Evolutionary conservation across 2,888 invertebrate genomes (phyloP).

Genomic region (Lathronympha strigana): DNA sequence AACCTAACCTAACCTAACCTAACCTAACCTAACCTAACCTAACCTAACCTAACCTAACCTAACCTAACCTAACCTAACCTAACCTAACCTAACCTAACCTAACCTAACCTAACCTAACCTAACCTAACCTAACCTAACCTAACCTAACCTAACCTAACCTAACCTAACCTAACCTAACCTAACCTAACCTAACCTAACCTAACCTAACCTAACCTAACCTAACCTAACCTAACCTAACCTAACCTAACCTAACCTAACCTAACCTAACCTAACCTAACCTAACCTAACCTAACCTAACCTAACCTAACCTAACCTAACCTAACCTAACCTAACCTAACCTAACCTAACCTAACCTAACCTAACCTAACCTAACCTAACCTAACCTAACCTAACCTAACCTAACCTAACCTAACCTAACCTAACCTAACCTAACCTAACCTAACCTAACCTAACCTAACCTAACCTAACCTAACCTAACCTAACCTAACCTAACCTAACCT

Average conservation of each 20-base stretch:
- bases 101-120: conserved; percentile 21
- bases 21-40: conserved; percentile 22
- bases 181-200: conserved; percentile 21
- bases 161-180: conserved; percentile 21
- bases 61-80: conserved; percentile 42
- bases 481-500: conserved; percentile 44
- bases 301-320: conserved; percentile 21
- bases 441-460: conserved; percentile 44
- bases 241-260: conserved; percentile 21
- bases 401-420: conserved; percentile 42
- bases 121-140: conserved; percentile 20
- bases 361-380: conserved; percentile 30
- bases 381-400: conserved; percentile 35
- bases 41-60: conserved; percentile 21
- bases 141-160: conserved; percentile 21
- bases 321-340: conserved; percentile 22
- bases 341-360: conserved; percentile 28
- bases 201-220: conserved; percentile 22
- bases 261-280: conserved; percentile 22
- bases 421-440: conserved; percentile 44
- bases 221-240: conserved; percentile 21
- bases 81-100: conserved; percentile 43
- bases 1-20: conserved; percentile 21
- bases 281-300: conserved; percentile 21
- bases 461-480: conserved; percentile 44